Evolutionary conservation across 2,113 vertebrate genomes (phyloP), one percentile per base, ranked within the genome.

Genomic region (Ctenodactylus gundi): DNA sequence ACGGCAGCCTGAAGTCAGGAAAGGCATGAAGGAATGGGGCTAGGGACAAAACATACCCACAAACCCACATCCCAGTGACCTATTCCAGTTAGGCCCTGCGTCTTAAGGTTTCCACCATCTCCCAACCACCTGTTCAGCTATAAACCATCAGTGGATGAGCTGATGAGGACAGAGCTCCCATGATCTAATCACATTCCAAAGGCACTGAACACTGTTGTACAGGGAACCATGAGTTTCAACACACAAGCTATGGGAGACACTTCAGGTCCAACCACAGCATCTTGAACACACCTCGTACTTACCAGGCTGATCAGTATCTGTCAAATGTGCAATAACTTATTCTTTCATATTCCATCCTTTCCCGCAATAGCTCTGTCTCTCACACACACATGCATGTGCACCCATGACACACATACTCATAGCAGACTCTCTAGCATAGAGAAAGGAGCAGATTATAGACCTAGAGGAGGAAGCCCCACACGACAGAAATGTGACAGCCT

Each of bases 271-370:
- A 51, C 75, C 41, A 23, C 27, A 34, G 60, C 4, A 75, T 68
- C 55, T 86, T 76, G 4, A 84, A 51, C 14, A 80, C 36, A 39
- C 53, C 39, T 29, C 39, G 11, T 44, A 49, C 4, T 90, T 72
- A 29, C 23, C 46, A 68, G 34, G 7, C 17, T 9, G 85, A 36
- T 76, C 82, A 11, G 34, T 85, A 67, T 67, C 72, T 36, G n/a
- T 72, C 25, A 49, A 65, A 8, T 75, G 39, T 84, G n/a, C 51
- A 88, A 67, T 55, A 58, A 44, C 55, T 64, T 91, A 55, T 85
- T 75, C 36, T 70, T 94, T 76, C 39, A 44, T 7, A 88, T 1
- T 67, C 34, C 31, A 31, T 41, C 53, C 31, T 83, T 77, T 25
- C 17, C 64, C 51, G 44, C 57, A n/a, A 14, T 36, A 67, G 49